A percentile compares a stretch with the other conserved stretches of the same genome.
phyloP scores from a whole-genome alignment of 1,140 invertebrate genomes.

The Trialeurodes vaporariorum region DNA sequence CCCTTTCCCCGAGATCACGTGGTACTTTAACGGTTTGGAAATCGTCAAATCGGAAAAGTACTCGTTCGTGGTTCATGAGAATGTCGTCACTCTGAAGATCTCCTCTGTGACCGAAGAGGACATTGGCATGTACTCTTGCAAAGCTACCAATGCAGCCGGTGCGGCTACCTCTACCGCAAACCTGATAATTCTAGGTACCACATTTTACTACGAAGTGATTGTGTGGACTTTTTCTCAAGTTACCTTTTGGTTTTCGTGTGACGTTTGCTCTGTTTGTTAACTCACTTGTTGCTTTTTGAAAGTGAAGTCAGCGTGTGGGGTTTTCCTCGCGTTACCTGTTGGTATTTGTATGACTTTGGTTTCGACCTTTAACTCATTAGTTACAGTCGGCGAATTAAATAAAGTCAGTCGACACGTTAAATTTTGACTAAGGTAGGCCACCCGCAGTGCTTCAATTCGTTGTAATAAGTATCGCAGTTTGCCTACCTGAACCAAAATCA shows the following conservation, averaged over 20 bases:
- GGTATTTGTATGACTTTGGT: too few relatives aligned
- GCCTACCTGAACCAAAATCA: too few relatives aligned
- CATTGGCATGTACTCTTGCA: constrained; percentile 65
- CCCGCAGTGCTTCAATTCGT: too few relatives aligned
- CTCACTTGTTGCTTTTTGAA: too few relatives aligned
- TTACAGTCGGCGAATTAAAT: too few relatives aligned
- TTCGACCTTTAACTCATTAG: too few relatives aligned
- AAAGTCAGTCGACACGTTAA: too few relatives aligned
- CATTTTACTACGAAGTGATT: too few relatives aligned
- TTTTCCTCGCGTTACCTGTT: too few relatives aligned
- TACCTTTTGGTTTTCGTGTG: constrained; percentile 8
- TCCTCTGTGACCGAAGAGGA: constrained; percentile 49
- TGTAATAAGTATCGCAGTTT: too few relatives aligned
- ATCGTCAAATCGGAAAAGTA: constrained; percentile 49
- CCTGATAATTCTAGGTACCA: constrained; percentile 52
- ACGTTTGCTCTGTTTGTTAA: constrained; percentile 12
- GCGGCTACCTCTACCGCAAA: constrained; percentile 65
- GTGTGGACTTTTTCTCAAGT: constrained; percentile 13
- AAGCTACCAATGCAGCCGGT: constrained; percentile 61
- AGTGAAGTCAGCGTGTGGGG: too few relatives aligned
- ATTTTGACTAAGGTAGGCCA: too few relatives aligned
- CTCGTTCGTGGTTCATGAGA: constrained; percentile 43
- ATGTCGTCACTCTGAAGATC: constrained; percentile 54
- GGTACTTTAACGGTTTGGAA: constrained; percentile 62
- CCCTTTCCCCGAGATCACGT: constrained; percentile 56